A percentile compares a stretch with the other conserved stretches of the same genome.
These are phyloP conservation scores for Lophochroa leadbeateri DNA, from an alignment of 2,113 vertebrate species.

Conservation along the genomic window DNA sequence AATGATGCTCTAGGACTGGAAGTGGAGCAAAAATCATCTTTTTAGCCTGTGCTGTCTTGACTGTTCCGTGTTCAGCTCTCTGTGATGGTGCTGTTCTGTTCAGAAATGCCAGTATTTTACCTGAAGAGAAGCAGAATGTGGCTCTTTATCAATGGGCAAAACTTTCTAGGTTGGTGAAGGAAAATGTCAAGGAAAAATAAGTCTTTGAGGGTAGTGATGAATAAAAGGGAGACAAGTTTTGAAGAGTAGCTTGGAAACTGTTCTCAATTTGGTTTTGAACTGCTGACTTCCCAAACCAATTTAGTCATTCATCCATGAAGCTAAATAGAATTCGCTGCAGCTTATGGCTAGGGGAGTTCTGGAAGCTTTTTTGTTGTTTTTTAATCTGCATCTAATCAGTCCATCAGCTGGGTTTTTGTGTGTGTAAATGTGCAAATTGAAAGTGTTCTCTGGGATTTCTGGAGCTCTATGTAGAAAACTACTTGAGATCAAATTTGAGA, in stretches of 20 bases:
- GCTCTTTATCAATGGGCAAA: background rate
- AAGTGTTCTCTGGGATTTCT: background rate
- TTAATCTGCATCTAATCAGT: background rate
- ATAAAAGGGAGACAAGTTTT: background rate
- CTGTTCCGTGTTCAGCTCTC: background rate
- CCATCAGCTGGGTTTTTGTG: background rate
- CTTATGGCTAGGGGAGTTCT: background rate
- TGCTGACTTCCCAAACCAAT: background rate
- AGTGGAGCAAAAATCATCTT: background rate
- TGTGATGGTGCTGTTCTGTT: background rate
- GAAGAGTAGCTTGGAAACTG: background rate
- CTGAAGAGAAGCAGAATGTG: background rate
- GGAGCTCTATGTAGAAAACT: background rate
- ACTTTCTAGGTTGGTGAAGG: background rate
- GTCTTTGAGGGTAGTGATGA: background rate
- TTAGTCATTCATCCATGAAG: constrained; percentile 23
- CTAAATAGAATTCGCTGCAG: background rate
- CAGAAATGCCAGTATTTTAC: background rate
- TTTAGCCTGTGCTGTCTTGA: background rate
- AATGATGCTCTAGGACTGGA: background rate
- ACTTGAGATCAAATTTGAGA: background rate
- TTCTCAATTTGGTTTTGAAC: background rate
- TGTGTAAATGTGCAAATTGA: background rate
- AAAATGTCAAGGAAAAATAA: background rate
- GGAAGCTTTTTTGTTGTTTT: background rate